These are phyloP conservation scores for Lepisosteus oculatus DNA, from an alignment of 2,113 vertebrate genomes.

Conservation along the genomic window DNA sequence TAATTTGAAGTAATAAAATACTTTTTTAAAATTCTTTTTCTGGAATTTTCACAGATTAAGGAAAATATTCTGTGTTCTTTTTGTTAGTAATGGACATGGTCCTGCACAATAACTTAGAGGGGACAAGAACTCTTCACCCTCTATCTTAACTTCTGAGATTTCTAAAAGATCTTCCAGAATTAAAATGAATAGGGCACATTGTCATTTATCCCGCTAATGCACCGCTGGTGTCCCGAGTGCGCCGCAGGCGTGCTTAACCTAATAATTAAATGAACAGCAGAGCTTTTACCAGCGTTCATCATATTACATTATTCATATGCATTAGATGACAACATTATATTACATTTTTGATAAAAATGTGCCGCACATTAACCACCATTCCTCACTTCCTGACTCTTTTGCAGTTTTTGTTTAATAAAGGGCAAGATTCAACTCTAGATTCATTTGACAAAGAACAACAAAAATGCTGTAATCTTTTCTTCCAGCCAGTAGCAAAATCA, in stretches of 20 bases:
- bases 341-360: not conserved
- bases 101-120: too few species aligned
- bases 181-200: constrained; percentile 17
- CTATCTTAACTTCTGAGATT: not conserved
- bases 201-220: constrained; percentile 9
- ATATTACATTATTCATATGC: not conserved
- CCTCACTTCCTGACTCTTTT: too few species aligned
- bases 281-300: constrained; percentile 9
- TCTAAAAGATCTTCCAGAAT: not conserved
- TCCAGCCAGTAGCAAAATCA: constrained; percentile 1
- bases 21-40: too few species aligned
- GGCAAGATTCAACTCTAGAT: too few species aligned
- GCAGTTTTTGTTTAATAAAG: too few species aligned
- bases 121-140: not conserved
- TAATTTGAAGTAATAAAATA: too few species aligned
- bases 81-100: too few species aligned
- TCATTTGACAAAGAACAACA: too few species aligned
- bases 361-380: not conserved
- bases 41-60: too few species aligned
- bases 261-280: constrained; percentile 35
- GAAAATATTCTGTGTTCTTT: too few species aligned
- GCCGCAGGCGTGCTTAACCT: not conserved
- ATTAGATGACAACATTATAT: not conserved
- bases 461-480: not conserved
- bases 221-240: constrained; percentile 19